Conservation (phyloP, 2,797 vertebrate genomes). For the Megaceryle alcyon region DNA sequence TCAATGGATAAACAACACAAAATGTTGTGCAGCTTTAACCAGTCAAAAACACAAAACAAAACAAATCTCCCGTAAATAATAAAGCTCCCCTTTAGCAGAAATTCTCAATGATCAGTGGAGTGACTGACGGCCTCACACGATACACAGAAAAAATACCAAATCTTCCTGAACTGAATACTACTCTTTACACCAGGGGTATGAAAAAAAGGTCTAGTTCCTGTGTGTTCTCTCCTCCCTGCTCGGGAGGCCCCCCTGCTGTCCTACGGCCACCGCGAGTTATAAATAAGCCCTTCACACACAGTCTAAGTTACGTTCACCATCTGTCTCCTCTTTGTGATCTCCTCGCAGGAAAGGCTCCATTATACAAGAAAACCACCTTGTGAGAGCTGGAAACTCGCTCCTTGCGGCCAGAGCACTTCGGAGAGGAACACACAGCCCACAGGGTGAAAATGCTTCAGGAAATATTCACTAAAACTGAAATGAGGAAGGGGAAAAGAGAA, state of each 20-base stretch:
- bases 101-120: neutral
- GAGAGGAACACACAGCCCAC: neutral
- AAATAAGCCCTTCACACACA: constrained; percentile 53
- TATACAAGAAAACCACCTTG: constrained; percentile 36
- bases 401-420: neutral
- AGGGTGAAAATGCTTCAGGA: neutral
- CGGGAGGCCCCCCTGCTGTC: constrained; percentile 19
- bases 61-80: neutral
- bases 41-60: neutral
- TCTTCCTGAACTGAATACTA: neutral
- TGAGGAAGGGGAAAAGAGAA: neutral
- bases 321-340: constrained; percentile 56
- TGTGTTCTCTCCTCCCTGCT: neutral
- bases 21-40: neutral
- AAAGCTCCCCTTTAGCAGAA: neutral
- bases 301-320: constrained; percentile 30
- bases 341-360: constrained; percentile 30
- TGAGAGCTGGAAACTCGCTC: neutral
- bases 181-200: neutral
- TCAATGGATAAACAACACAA: neutral
- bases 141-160: neutral
- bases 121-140: neutral
- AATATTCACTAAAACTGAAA: neutral
- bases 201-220: neutral
- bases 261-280: constrained; percentile 37